phyloP scores from a whole-genome alignment of 2,113 vertebrate genomes.

The Herpailurus yagouaroundi region DNA sequence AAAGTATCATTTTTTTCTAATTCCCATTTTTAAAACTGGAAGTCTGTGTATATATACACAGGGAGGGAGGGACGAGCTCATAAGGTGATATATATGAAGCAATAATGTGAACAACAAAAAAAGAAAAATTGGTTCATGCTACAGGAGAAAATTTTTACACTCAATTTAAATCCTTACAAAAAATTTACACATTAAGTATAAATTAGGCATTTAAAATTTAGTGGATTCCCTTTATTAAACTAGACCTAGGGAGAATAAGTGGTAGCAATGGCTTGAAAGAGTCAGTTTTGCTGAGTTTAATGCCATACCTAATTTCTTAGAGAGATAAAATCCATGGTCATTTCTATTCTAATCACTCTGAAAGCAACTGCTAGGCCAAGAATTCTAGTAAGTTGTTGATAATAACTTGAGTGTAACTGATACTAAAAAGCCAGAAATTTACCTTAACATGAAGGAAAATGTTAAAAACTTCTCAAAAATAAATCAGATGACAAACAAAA shows the following conservation, averaged over 20 bases:
- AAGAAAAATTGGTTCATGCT: not conserved
- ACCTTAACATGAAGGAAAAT: not conserved
- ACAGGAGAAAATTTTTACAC: not conserved
- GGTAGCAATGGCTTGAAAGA: not conserved
- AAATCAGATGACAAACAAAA: slow-evolving; percentile 66
- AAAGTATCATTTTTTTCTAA: not conserved
- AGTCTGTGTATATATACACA: not conserved
- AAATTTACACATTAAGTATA: not conserved
- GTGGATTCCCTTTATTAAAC: not conserved
- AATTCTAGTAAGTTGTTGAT: not conserved
- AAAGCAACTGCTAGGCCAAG: not conserved
- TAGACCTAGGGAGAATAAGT: not conserved
- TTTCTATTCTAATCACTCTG: not conserved
- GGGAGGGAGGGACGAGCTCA: not conserved
- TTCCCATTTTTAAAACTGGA: not conserved
- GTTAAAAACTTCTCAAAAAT: not conserved
- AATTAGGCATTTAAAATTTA: slow-evolving; percentile 31
- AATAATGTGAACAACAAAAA: not conserved
- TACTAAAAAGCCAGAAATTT: not conserved
- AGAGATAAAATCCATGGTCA: not conserved
- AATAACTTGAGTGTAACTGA: not conserved
- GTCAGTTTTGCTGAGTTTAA: not conserved
- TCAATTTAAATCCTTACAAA: not conserved
- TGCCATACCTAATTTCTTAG: not conserved
- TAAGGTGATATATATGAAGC: not conserved